Evolutionary conservation across 2,888 invertebrate genomes (phyloP).

Genomic region (Melinaea marsaeus): DNA sequence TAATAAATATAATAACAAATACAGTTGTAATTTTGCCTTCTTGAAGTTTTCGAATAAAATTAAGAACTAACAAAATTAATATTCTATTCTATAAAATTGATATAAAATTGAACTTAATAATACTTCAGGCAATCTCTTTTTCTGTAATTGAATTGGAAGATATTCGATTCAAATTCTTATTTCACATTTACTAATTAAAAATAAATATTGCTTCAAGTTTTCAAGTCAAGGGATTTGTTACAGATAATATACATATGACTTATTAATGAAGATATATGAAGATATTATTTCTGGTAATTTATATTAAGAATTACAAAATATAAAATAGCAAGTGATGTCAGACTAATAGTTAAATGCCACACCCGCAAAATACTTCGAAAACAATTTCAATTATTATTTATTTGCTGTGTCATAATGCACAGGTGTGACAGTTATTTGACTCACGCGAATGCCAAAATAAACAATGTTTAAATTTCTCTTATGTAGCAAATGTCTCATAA

Average conservation of each 20-base stretch:
- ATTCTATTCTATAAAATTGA: neutral
- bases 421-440: slow-evolving; percentile 46
- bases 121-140: neutral
- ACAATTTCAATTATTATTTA: slow-evolving; percentile 29
- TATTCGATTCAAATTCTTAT: neutral
- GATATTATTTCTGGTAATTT: too few relatives aligned
- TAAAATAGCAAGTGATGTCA: neutral
- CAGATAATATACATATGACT: too few relatives aligned
- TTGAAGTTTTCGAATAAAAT: neutral
- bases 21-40: neutral
- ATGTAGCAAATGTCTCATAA: too few relatives aligned
- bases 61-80: neutral
- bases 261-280: too few relatives aligned
- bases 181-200: neutral
- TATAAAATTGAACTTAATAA: neutral
- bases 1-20: neutral
- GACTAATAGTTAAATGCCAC: slow-evolving; percentile 8
- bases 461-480: slow-evolving; percentile 39
- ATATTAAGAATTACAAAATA: too few relatives aligned
- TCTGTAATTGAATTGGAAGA: neutral
- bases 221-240: too few relatives aligned
- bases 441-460: slow-evolving; percentile 40
- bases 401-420: slow-evolving; percentile 37
- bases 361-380: slow-evolving; percentile 12
- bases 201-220: too few relatives aligned